phyloP scores from a whole-genome alignment of 2,113 vertebrate species.

The Sapayoa aenigma region DNA sequence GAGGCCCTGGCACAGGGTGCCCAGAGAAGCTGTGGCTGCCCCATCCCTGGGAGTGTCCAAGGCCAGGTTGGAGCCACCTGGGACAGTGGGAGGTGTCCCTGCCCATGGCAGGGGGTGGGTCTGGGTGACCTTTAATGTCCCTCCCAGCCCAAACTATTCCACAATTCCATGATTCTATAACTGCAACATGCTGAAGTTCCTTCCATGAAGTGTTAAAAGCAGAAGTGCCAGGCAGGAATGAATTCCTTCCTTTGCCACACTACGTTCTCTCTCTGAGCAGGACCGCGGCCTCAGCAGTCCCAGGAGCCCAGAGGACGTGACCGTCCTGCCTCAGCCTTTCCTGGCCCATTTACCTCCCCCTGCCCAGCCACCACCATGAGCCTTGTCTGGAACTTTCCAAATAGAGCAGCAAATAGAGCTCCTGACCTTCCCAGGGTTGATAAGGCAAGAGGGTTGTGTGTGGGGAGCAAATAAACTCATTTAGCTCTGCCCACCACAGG shows the following conservation, averaged over 20 bases:
- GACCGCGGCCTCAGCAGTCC: background rate
- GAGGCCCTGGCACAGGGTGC: no score
- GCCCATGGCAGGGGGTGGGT: background rate
- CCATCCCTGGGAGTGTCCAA: background rate
- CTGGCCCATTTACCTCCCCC: background rate
- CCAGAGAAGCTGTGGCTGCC: background rate
- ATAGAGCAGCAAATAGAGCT: background rate
- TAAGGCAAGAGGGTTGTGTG: background rate
- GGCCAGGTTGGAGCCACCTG: accelerated
- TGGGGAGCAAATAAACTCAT: background rate
- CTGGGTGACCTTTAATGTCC: background rate
- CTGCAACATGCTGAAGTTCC: background rate
- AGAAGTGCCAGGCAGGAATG: background rate
- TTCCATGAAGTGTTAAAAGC: accelerated
- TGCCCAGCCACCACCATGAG: background rate
- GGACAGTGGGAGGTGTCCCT: background rate
- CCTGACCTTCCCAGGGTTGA: background rate
- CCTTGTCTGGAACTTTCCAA: background rate
- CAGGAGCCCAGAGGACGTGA: background rate
- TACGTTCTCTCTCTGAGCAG: background rate
- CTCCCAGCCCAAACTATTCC: background rate
- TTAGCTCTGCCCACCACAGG: background rate
- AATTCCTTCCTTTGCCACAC: background rate
- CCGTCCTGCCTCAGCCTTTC: background rate
- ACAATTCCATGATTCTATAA: no score